Conservation (phyloP, 1,140 invertebrate genomes). For the Lethrus apterus region DNA sequence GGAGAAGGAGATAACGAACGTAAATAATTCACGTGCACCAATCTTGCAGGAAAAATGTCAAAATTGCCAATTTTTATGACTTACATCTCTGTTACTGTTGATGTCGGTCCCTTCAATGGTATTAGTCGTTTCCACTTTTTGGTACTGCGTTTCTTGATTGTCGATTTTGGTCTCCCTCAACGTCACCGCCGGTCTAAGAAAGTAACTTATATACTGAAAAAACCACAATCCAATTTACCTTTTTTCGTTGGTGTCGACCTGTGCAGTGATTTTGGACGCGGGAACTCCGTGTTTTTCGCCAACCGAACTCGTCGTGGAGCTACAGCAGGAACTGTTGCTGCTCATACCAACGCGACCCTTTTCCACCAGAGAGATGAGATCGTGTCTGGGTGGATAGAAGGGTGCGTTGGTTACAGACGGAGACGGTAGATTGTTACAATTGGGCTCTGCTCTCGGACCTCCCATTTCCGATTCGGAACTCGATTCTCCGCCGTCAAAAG, state of each 20-base stretch:
- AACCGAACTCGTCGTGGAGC: constrained; percentile 38
- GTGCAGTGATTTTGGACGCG: constrained; percentile 31
- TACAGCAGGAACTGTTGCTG: constrained; percentile 40
- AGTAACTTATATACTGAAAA: constrained; percentile 8
- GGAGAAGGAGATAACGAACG: too few relatives aligned
- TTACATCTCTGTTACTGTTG: constrained; percentile 43
- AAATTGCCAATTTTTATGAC: too few relatives aligned
- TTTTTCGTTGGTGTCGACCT: constrained; percentile 25
- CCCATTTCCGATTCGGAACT: constrained; percentile 64
- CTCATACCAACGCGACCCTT: constrained; percentile 47
- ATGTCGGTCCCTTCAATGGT: constrained; percentile 33
- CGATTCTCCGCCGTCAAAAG: constrained; percentile 45
- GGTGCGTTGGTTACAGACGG: constrained; percentile 12
- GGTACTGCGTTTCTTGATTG: constrained; percentile 35
- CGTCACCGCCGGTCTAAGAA: constrained; percentile 2
- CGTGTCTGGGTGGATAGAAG: constrained; percentile 33
- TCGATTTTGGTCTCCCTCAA: constrained; percentile 40
- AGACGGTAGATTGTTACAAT: constrained; percentile 8
- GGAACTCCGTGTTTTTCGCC: constrained; percentile 33
- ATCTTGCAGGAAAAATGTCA: too few relatives aligned
- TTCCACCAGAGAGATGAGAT: constrained; percentile 52
- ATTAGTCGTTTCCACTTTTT: constrained; percentile 26
- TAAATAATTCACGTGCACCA: too few relatives aligned
- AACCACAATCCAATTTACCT: not conserved
- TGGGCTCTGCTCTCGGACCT: constrained; percentile 43